Evolutionary conservation across 1,140 invertebrate species (phyloP).

Genomic region (Aphelinus certus): DNA sequence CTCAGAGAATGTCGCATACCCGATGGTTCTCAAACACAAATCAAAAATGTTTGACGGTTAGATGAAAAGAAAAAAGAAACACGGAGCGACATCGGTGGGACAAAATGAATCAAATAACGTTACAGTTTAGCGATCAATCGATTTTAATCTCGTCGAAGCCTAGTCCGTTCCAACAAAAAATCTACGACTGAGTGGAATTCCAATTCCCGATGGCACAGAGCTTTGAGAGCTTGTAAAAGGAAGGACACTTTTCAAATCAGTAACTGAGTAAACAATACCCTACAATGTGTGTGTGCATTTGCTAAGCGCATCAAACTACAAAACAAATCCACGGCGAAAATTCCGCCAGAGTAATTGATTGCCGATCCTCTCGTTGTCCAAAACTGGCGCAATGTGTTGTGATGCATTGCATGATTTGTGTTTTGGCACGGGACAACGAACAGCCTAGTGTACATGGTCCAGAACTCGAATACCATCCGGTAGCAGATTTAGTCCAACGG

Average conservation of each 20-base stretch:
- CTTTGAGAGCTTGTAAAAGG: no score
- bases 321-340: neutral
- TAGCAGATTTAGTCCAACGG: neutral
- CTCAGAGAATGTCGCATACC: no score
- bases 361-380: neutral
- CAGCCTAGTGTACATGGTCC: neutral
- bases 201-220: no score
- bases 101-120: no score
- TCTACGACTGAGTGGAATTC: no score
- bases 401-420: conserved; percentile 28
- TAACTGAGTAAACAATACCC: neutral
- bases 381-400: neutral
- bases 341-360: conserved; percentile 22
- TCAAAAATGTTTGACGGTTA: no score
- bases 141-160: no score
- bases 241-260: conserved; percentile 1
- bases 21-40: no score
- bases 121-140: no score
- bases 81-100: no score
- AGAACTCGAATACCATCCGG: neutral
- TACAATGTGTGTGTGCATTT: neutral
- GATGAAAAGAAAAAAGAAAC: no score
- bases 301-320: neutral
- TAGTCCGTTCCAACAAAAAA: no score
- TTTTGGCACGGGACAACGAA: neutral